phyloP scores from a whole-genome alignment of 2,797 vertebrate species.

The Danio jaintianensis region DNA sequence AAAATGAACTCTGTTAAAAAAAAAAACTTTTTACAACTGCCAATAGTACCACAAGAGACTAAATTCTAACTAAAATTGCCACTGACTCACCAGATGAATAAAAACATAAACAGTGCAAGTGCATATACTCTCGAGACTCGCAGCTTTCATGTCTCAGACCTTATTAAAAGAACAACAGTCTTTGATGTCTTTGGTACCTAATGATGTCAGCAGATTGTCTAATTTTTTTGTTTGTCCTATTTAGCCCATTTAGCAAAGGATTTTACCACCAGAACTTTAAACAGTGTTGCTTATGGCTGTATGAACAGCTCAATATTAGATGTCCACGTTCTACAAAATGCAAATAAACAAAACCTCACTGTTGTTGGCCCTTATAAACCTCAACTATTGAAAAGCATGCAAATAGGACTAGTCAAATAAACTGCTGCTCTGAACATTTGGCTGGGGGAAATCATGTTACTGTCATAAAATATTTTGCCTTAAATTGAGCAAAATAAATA shows the following conservation, averaged over 20 bases:
- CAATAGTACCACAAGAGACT: conserved; percentile 43
- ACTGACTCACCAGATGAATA: conserved; percentile 45
- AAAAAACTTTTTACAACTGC: conserved; percentile 46
- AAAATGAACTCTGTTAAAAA: conserved; percentile 3
- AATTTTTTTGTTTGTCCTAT: conserved; percentile 9
- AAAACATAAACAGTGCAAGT: conserved; percentile 34
- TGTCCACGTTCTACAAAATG: conserved; percentile 68
- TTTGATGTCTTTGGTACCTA: conserved; percentile 31
- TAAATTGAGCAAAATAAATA: conserved; percentile 6
- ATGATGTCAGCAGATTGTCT: conserved; percentile 33
- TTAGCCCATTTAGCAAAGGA: neutral
- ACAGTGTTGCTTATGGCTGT: conserved; percentile 25
- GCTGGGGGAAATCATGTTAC: neutral
- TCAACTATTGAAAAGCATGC: conserved; percentile 77
- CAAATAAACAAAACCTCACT: conserved; percentile 79
- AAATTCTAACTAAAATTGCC: conserved; percentile 38
- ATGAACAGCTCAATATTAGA: conserved; percentile 58
- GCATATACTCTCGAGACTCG: conserved; percentile 21
- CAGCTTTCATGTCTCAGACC: conserved; percentile 22
- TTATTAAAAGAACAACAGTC: conserved; percentile 32
- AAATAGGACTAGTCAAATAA: conserved; percentile 70
- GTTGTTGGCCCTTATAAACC: conserved; percentile 76
- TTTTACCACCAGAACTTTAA: conserved; percentile 14
- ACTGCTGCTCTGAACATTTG: conserved; percentile 13
- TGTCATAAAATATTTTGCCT: neutral